Evolutionary conservation across 2,113 vertebrate genomes (phyloP).

Genomic region (rabbit (Oryctolagus cuniculus)): mOryCun1.1 NC_091435.1:102241501-102242000

Average conservation of each 20-base stretch:
- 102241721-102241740: constrained; percentile 34
- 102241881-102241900: constrained; percentile 1
- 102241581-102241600: not conserved
- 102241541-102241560: constrained; percentile 24
- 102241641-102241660: constrained; percentile 32
- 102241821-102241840: not conserved
- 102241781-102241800: constrained; percentile 23
- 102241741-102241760: constrained; percentile 19
- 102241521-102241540: not conserved
- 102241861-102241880: constrained; percentile 31
- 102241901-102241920: constrained; percentile 25
- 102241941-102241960: not conserved
- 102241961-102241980: not conserved
- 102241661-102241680: constrained; percentile 38
- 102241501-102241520: not conserved
- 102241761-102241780: not conserved
- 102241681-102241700: constrained; percentile 23
- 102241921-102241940: constrained; percentile 41
- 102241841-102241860: not conserved
- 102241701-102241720: constrained; percentile 19
- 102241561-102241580: constrained; percentile 7
- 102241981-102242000: constrained; percentile 35
- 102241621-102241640: not conserved
- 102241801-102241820: not conserved
- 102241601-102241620: not conserved